These are phyloP conservation scores for Scaptomyza reducta DNA, from an alignment of 2,888 invertebrate species.

Conservation along the genomic window DNA sequence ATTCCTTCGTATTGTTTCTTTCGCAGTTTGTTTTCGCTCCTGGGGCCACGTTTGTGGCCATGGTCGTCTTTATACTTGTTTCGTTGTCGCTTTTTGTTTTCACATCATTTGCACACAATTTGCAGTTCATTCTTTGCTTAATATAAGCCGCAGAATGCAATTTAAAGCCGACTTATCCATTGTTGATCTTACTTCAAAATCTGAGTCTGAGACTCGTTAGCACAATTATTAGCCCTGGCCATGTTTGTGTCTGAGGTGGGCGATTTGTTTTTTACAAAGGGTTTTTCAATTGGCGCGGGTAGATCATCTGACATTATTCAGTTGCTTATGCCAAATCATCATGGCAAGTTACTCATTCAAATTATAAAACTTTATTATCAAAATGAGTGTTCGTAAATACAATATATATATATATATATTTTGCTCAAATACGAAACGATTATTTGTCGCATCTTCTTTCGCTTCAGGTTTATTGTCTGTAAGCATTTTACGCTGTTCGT, in stretches of 20 bases:
- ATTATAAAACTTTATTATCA: too few relatives aligned
- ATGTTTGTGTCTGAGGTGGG: background rate
- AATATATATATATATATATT: slow-evolving; percentile 31
- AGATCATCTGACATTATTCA: too few relatives aligned
- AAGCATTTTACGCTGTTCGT: slow-evolving; percentile 3
- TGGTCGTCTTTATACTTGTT: background rate
- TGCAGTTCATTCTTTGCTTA: slow-evolving; percentile 55
- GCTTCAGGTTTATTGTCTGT: background rate
- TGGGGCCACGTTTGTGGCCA: slow-evolving; percentile 14
- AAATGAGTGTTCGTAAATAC: too few relatives aligned
- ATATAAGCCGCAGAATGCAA: slow-evolving; percentile 21
- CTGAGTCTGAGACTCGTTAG: background rate
- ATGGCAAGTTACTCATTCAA: too few relatives aligned
- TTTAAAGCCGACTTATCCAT: slow-evolving; percentile 3
- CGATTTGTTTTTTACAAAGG: too few relatives aligned
- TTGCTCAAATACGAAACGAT: slow-evolving; percentile 27
- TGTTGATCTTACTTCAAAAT: background rate
- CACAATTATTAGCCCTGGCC: background rate
- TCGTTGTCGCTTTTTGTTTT: background rate
- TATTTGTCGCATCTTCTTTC: background rate
- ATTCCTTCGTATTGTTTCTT: background rate
- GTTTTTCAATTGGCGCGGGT: too few relatives aligned
- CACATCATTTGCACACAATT: slow-evolving; percentile 43
- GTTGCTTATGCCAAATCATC: too few relatives aligned
- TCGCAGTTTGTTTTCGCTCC: too few relatives aligned